Evolutionary conservation across 2,797 vertebrate genomes (phyloP).

Genomic region (Chelonia mydas): DNA sequence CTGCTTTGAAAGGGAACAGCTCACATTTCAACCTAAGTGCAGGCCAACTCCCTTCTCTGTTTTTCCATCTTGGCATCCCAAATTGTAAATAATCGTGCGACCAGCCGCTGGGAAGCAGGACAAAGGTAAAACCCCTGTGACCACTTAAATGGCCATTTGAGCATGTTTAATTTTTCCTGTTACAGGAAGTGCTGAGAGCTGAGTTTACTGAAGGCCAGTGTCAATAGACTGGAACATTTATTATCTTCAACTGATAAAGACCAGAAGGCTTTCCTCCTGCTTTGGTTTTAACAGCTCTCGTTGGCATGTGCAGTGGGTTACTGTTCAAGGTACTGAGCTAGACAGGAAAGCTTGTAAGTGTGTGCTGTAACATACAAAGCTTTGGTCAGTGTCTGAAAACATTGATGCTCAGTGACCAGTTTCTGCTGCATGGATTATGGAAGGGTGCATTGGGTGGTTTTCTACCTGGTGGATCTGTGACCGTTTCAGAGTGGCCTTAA

Average conservation of each 20-base stretch:
- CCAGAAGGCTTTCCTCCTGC: background rate
- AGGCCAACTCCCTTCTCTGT: background rate
- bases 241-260: background rate
- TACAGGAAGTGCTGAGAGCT: background rate
- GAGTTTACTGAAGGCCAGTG: background rate
- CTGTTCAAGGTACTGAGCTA: background rate
- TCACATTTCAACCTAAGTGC: background rate
- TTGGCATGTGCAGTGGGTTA: background rate
- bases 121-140: background rate
- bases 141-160: background rate
- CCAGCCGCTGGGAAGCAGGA: background rate
- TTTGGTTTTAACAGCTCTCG: background rate
- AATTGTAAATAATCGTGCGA: background rate
- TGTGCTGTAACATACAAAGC: background rate
- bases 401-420: background rate
- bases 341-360: background rate
- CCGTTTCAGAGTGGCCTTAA: conserved; percentile 76
- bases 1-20: background rate
- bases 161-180: background rate
- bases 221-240: background rate
- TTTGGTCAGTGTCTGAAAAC: background rate
- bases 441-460: conserved; percentile 66
- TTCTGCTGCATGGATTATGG: background rate
- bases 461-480: conserved; percentile 76
- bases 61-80: background rate